Base-by-base conservation (phyloP, 2,797 vertebrate genomes). In the Siniperca obscura region DNA sequence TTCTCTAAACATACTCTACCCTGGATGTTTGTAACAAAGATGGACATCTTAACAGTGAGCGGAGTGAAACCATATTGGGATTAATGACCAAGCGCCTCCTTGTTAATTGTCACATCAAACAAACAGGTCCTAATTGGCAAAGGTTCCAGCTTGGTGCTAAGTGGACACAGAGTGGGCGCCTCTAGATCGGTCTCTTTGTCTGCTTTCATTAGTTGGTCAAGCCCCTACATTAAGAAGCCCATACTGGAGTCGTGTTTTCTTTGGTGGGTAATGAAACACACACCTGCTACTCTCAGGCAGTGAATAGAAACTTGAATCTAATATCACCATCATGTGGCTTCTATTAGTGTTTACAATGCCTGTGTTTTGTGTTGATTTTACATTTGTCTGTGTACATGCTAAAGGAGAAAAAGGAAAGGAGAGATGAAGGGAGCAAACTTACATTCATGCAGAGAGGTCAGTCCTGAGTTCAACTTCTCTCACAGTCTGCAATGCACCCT, bases 21-120 rank as follows among this genome's bases (percentile, higher is more conserved):
- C 27, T 66, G 36, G 16, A 78, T 83, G 68, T 83, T 85, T 70
- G 46, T 53, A 81, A 66, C 66, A 91, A 89, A 82, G 78, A 66
- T 59, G 71, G 50, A 79, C 79, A 50, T 74, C 73, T 84, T 82
- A 79, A 84, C 74, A 80, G 82, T 74, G 42, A 78, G 38, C 75
- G 61, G 74, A 82, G 80, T 38, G 67, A 78, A 85, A 80, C 80
- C 90, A 82, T 76, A 91, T 82, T 87, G 84, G 88, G 84, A 93
- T 90, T 90, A 92, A 91, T 91, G 89, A 91, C 83, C 70, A 44
- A 86, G 84, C 71, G 4, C 78, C 89, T 90, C 83, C 87, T 85
- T 86, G 90, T 92, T 95, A 94, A 95, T 95, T 95, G 94, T 90
- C 85, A 95, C 89, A 94, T 95, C 93, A 95, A 94, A 95, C 89